Base-by-base conservation (phyloP, 2,888 invertebrate genomes). In the Amiota minor region DNA sequence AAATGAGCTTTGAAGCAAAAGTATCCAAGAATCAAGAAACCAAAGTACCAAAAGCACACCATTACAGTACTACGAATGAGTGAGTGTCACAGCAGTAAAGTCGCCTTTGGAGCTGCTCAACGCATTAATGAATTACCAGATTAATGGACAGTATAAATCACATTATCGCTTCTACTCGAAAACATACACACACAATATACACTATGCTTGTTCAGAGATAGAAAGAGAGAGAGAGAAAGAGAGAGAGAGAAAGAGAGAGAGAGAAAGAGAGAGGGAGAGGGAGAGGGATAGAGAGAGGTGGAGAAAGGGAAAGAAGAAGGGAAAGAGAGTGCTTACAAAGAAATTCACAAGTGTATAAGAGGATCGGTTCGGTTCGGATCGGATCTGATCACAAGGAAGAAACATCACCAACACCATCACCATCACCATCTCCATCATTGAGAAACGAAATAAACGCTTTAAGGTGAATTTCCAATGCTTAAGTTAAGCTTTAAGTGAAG, bases 91-190 rank as follows among this genome's bases (percentile, higher is more conserved):
- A 62, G 82, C 81, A 78, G n/a, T 59, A 59, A 56, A 59, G 20
- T 16, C 59, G 16, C 20, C 56, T 59, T 59, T 59, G 11, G 59
- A 16, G 50, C 53, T 68, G 67, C 67, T 68, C 67, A 68, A 53
- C 67, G 50, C 67, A 81, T 84, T 88, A 89, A 88, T 89, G 89
- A 88, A 89, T 89, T 89, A 88, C 89, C 88, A 89, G 88, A 89
- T 89, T 89, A 89, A 89, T 89, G 89, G 89, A 88, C 84, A 81
- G 86, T 85, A 89, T 89, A 89, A 89, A 89, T 89, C 88, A 89
- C 89, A 89, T 89, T 89, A 89, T 89, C 89, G 89, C 89, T 89
- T 89, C 89, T 79, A 71, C 76, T 77, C 64, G 77, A 78, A 80
- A 80, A 79, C 77, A 76, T 73, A 77, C 74, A 80, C 76, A 74